Conservation (phyloP, 2,113 vertebrate species). For the Aphyosemion australe region DNA sequence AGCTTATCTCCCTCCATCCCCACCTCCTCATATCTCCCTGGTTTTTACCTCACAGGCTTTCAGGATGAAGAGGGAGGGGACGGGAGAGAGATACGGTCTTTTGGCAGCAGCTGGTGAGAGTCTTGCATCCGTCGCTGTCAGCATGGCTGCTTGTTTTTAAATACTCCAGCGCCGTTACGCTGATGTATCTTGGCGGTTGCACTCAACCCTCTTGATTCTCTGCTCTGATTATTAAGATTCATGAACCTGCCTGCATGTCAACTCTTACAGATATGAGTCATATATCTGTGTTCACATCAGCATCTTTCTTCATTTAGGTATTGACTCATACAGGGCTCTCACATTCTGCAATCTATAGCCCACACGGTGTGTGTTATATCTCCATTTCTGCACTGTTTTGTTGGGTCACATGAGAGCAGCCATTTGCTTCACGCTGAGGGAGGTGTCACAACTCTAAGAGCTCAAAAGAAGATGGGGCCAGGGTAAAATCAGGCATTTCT, state of each 20-base stretch:
- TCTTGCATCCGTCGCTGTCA: slow-evolving; percentile 52
- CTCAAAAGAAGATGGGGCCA: slow-evolving; percentile 1
- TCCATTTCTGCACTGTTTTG: slow-evolving; percentile 66
- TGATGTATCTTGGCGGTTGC: slow-evolving; percentile 53
- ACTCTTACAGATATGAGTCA: slow-evolving; percentile 69
- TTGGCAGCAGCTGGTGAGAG: slow-evolving; percentile 51
- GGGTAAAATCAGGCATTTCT: background rate
- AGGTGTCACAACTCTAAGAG: slow-evolving; percentile 13
- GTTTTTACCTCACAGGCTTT: slow-evolving; percentile 73
- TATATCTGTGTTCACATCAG: slow-evolving; percentile 73
- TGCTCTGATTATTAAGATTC: slow-evolving; percentile 77
- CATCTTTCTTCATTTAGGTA: slow-evolving; percentile 78
- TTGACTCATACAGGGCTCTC: slow-evolving; percentile 66
- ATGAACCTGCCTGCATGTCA: slow-evolving; percentile 70
- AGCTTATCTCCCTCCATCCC: slow-evolving; percentile 73
- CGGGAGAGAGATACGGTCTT: slow-evolving; percentile 35
- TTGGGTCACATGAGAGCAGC: slow-evolving; percentile 50
- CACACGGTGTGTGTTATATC: slow-evolving; percentile 57
- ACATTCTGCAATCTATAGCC: slow-evolving; percentile 64
- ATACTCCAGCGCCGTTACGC: slow-evolving; percentile 48
- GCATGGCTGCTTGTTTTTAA: slow-evolving; percentile 53
- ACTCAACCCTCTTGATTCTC: slow-evolving; percentile 50
- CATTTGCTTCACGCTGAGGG: slow-evolving; percentile 48
- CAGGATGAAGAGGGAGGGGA: slow-evolving; percentile 51
- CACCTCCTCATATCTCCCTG: slow-evolving; percentile 63